Base-by-base conservation (phyloP, 2,113 vertebrate species). In the Proteles cristata region DNA sequence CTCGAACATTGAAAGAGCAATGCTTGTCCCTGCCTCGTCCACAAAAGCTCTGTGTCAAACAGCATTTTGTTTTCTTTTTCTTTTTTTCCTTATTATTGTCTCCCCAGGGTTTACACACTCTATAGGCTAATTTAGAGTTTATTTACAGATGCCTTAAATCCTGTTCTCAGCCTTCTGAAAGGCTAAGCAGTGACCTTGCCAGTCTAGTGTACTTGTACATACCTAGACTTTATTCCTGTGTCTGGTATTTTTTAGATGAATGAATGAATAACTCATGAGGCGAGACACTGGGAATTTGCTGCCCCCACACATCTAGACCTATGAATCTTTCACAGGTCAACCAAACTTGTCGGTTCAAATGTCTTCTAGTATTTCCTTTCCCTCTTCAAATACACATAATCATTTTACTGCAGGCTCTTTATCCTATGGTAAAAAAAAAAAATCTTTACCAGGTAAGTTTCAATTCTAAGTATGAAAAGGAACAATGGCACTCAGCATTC, bases 401-500 rank as follows among this genome's bases (percentile, higher is more conserved):
- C 35, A 73, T 88, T 65, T 88, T 61, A 81, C 25, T 80, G 33
- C 0, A 80, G 16, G 7, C 7, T 94, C 1, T 89, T 94, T 68
- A 95, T 35, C 28, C 26, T 82, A 76, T 11, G 19, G 23, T 15
- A 45, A 88, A 96, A 65, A 73, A 35, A 43, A 94, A 65, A 73
- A 35, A 23, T 87, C n/a, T 89, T 87, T 77, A 76, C 6, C 15
- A 80, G 33, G 21, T 73, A 97, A 65, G 19, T 73, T 95, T 96
- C 50, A 50, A 86, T 16, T 77, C 4, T 33, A 96, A 92, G 7
- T 50, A 15, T 92, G 53, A 76, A 96, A 71, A 25, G 39, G 14
- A 94, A 94, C 12, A 77, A 48, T 71, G 5, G 1, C 11, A 89
- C 2, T 83, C 45, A 91, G 5, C 77, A 48, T 81, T 81, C 45